Evolutionary conservation across 2,113 vertebrate genomes (phyloP).

Genomic region (Sturnus vulgaris): DNA sequence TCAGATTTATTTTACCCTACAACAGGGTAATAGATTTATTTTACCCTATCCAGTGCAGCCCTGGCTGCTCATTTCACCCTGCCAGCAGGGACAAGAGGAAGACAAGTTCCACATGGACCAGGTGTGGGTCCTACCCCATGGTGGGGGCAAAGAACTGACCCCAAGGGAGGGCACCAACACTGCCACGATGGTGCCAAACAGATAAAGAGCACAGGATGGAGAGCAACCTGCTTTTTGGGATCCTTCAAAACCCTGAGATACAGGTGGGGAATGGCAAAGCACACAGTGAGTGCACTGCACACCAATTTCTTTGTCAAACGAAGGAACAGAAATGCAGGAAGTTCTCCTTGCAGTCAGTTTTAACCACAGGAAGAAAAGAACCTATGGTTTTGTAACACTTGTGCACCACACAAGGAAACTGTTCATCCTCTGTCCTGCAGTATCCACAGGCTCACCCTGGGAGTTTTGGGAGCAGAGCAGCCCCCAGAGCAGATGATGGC

Average conservation of each 20-base stretch:
- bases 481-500: slow-evolving; percentile 1
- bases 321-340: neutral
- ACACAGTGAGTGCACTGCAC: neutral
- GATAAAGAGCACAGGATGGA: neutral
- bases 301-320: neutral
- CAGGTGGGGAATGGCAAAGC: neutral
- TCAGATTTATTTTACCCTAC: neutral
- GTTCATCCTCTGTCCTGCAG: neutral
- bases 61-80: neutral
- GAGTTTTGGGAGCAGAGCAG: neutral
- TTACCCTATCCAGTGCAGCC: neutral
- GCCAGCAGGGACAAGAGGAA: neutral
- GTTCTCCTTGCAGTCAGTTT: neutral
- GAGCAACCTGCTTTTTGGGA: neutral
- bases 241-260: neutral
- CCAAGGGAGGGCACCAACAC: accelerated
- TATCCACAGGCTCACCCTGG: neutral
- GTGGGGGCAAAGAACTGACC: neutral
- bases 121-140: neutral
- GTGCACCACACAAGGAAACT: accelerated
- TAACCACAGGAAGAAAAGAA: neutral
- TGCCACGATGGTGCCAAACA: neutral
- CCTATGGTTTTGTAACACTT: accelerated
- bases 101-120: accelerated
- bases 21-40: neutral